Percentiles rank a stretch among this genome's conserved stretches.
Conservation (phyloP, 2,113 vertebrate genomes). For the Hydropotes inermis region DNA sequence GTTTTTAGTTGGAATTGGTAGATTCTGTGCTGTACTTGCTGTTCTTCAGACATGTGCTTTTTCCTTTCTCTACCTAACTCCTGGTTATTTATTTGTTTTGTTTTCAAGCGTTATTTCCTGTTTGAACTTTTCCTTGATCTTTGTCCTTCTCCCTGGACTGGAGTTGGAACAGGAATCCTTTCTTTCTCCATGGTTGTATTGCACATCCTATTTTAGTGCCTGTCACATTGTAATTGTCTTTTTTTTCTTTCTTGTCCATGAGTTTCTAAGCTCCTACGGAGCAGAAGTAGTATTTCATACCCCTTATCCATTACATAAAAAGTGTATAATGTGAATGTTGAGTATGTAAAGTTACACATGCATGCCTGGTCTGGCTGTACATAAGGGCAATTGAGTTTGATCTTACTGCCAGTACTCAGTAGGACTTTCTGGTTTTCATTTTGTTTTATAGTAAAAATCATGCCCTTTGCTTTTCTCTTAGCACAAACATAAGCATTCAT, state of each 20-base stretch:
- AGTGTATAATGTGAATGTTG: background rate
- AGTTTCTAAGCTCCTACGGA: background rate
- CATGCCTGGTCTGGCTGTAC: background rate
- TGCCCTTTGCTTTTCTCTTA: background rate
- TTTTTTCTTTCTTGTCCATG: background rate
- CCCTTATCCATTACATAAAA: background rate
- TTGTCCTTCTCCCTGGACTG: background rate
- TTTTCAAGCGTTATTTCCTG: background rate
- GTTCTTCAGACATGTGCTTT: background rate
- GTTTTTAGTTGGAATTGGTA: background rate
- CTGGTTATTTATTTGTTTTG: background rate
- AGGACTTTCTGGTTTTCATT: background rate
- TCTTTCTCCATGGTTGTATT: fast-evolving
- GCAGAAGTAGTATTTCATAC: background rate
- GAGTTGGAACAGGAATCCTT: background rate
- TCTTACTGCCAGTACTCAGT: background rate
- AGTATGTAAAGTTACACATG: background rate
- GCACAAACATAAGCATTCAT: background rate
- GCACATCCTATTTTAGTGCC: background rate
- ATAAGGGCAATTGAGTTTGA: background rate
- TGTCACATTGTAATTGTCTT: fast-evolving
- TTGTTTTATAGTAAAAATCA: background rate
- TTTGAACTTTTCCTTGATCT: background rate
- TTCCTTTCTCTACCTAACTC: background rate
- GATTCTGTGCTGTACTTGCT: background rate